Evolutionary conservation across 2,888 invertebrate species (phyloP).

Genomic region (Pristionchus mayeri): DNA sequence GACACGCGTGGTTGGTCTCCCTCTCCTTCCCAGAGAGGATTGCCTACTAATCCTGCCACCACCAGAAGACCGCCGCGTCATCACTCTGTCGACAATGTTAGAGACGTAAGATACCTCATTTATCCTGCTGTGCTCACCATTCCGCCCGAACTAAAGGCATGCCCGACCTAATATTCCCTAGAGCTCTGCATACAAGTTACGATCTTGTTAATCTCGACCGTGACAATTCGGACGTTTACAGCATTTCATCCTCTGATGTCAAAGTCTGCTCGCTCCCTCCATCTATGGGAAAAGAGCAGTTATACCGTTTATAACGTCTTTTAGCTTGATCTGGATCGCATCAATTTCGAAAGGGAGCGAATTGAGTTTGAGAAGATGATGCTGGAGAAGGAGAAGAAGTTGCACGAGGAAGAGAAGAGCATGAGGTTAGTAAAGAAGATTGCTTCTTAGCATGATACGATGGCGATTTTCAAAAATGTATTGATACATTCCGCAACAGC

Average conservation of each 20-base stretch:
- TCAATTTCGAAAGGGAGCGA: conserved; percentile 74
- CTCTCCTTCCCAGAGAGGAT: not conserved
- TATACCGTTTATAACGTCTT: too few species aligned
- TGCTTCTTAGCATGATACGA: too few species aligned
- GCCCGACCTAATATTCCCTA: not conserved
- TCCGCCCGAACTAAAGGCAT: not conserved
- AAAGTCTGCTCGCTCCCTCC: not conserved
- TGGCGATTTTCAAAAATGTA: conserved; percentile 32
- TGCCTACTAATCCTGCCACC: not conserved
- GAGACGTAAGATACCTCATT: conserved; percentile 43
- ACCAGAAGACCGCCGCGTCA: conserved; percentile 35
- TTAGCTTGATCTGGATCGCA: conserved; percentile 73
- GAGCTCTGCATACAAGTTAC: too few species aligned
- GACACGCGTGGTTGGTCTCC: conserved; percentile 33
- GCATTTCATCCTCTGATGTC: not conserved
- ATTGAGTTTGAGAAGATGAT: conserved; percentile 75
- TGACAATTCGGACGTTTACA: too few species aligned
- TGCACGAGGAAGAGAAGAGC: conserved; percentile 69
- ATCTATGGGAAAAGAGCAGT: too few species aligned
- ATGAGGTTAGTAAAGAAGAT: conserved; percentile 59
- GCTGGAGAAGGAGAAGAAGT: conserved; percentile 69
- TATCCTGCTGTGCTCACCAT: not conserved
- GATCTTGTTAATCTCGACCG: too few species aligned
- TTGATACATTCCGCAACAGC: not conserved
- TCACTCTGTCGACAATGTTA: conserved; percentile 39